phyloP scores from a whole-genome alignment of 2,888 invertebrate genomes.

The Heliconius cydno region DNA sequence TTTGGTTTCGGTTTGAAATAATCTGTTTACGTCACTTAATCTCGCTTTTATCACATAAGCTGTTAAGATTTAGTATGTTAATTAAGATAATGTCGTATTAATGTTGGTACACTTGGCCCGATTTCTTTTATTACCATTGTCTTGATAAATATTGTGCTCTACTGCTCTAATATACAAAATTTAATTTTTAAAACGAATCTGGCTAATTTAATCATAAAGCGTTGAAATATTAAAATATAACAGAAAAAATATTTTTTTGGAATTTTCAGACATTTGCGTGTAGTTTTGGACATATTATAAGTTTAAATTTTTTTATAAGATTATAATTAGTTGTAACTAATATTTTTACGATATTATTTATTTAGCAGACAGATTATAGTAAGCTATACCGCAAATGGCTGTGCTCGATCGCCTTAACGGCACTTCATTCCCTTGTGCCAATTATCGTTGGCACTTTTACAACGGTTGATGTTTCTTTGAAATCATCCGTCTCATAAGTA shows the following conservation, averaged over 20 bases:
- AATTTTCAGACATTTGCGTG: no score
- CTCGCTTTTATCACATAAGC: neutral
- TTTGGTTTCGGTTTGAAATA: constrained; percentile 8
- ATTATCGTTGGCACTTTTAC: constrained; percentile 31
- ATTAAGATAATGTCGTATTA: constrained; percentile 18
- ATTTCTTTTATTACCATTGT: constrained; percentile 1
- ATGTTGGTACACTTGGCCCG: constrained; percentile 14
- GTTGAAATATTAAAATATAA: neutral
- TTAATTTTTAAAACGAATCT: neutral
- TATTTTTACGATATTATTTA: constrained; percentile 1
- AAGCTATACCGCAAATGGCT: constrained; percentile 24
- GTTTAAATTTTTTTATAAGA: no score
- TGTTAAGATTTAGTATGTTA: constrained; percentile 7
- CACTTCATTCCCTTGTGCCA: constrained; percentile 34
- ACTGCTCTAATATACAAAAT: neutral
- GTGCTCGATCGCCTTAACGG: constrained; percentile 32
- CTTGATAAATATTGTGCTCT: neutral
- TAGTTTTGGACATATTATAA: no score
- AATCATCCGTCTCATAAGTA: constrained; percentile 25
- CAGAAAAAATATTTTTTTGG: neutral
- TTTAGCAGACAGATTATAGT: neutral
- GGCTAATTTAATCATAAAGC: neutral
- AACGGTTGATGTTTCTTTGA: constrained; percentile 25
- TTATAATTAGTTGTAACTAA: neutral
- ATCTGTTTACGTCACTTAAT: constrained; percentile 10